A percentile compares a stretch with the other conserved stretches of the same genome.
phyloP scores from a whole-genome alignment of 2,888 invertebrate genomes.

The Anoplius nigerrimus region DNA sequence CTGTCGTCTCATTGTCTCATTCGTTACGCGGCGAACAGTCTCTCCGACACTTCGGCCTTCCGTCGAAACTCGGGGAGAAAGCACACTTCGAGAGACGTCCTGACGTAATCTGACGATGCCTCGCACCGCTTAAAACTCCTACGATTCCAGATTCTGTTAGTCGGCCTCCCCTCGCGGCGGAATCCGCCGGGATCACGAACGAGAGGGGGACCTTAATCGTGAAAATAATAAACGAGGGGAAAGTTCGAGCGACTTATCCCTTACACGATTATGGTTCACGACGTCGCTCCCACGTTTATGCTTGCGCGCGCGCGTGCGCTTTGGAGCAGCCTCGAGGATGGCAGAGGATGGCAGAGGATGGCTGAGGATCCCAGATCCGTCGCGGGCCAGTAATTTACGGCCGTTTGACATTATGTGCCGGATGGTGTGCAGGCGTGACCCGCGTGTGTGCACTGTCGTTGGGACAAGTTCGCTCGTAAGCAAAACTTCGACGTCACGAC shows the following conservation, averaged over 20 bases:
- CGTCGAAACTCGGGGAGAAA: too few relatives aligned
- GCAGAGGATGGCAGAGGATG: too few relatives aligned
- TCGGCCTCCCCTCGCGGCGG: too few relatives aligned
- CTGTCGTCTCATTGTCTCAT: too few relatives aligned
- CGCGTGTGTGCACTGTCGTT: conserved; percentile 48
- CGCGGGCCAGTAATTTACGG: conserved; percentile 63
- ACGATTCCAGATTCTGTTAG: too few relatives aligned
- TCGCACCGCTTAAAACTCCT: too few relatives aligned
- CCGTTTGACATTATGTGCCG: conserved; percentile 69
- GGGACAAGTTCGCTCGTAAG: conserved; percentile 14
- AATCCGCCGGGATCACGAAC: too few relatives aligned
- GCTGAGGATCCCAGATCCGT: conserved; percentile 22
- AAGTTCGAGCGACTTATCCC: conserved; percentile 56
- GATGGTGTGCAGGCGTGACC: conserved; percentile 65
- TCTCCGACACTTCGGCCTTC: too few relatives aligned
- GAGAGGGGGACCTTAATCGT: conserved; percentile 42
- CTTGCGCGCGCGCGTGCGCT: conserved; percentile 47
- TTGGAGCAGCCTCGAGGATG: neutral
- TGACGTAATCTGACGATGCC: too few relatives aligned
- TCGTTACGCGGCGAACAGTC: too few relatives aligned
- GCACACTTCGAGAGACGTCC: too few relatives aligned
- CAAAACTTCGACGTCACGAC: neutral
- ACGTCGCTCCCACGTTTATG: conserved; percentile 66
- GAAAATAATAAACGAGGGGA: conserved; percentile 66
- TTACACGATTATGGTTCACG: conserved; percentile 44